These are phyloP conservation scores for Chymomyza caudatula DNA, from an alignment of 2,888 invertebrate genomes.

Conservation along the genomic window DNA sequence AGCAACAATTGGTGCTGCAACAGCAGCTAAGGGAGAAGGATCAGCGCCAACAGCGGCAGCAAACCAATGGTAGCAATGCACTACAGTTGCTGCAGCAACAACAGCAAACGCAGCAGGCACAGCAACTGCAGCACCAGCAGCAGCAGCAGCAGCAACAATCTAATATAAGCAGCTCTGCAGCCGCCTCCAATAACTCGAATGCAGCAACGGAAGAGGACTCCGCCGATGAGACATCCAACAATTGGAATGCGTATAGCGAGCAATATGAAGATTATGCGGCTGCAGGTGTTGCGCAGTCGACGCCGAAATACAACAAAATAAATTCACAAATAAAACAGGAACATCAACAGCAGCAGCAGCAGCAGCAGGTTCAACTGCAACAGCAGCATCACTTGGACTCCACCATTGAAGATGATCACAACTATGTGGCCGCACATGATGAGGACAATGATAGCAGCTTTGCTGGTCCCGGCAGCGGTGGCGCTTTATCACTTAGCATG, in stretches of 20 bases:
- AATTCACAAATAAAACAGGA: conserved; percentile 28
- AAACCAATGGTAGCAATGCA: conserved; percentile 53
- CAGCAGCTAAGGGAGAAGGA: conserved; percentile 40
- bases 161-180: conserved; percentile 33
- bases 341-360: conserved; percentile 30
- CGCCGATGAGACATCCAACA: conserved; percentile 70
- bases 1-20: conserved; percentile 29
- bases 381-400: conserved; percentile 57
- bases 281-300: not conserved
- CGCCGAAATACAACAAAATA: conserved; percentile 28
- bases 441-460: conserved; percentile 71
- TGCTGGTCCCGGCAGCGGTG: conserved; percentile 28
- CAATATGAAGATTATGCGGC: conserved; percentile 61
- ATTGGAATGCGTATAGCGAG: conserved; percentile 68
- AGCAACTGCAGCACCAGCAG: conserved; percentile 36
- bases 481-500: conserved; percentile 46
- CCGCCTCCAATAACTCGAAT: conserved; percentile 60
- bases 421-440: conserved; percentile 73
- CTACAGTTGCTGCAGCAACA: conserved; percentile 40
- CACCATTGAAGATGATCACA: conserved; percentile 72
- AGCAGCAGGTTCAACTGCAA: conserved; percentile 26
- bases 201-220: conserved; percentile 68
- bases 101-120: conserved; percentile 39
- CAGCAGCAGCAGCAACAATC: conserved; percentile 37
- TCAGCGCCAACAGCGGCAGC: conserved; percentile 35